Evolutionary conservation across 2,113 vertebrate species (phyloP).

Genomic region (Tichodroma muraria): DNA sequence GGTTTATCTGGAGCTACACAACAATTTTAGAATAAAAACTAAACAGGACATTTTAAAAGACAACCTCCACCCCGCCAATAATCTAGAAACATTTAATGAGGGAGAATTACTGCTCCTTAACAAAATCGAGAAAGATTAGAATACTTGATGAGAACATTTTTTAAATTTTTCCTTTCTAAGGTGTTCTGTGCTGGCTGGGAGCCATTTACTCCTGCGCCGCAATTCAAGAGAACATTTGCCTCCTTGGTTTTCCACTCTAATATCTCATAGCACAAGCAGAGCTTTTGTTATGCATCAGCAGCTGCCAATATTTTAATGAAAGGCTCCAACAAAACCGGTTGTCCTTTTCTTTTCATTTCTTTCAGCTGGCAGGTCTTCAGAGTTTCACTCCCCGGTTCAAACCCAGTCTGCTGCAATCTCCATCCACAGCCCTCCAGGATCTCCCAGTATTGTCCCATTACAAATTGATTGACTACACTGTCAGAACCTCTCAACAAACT

Average conservation of each 20-base stretch:
- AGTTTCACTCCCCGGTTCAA: constrained; percentile 8
- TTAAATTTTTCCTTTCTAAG: not conserved
- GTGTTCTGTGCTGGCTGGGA: constrained; percentile 18
- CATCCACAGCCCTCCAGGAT: not conserved
- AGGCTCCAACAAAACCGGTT: constrained; percentile 21
- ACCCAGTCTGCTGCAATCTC: not conserved
- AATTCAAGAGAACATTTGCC: constrained; percentile 43
- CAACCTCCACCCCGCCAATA: not conserved
- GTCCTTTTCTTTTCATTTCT: constrained; percentile 42
- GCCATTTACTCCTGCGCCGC: constrained; percentile 26
- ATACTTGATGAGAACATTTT: not conserved
- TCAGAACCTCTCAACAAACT: not conserved
- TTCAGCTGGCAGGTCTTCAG: constrained; percentile 26
- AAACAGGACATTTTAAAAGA: not conserved
- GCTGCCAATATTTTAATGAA: constrained; percentile 62
- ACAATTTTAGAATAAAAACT: not conserved
- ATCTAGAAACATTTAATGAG: not conserved
- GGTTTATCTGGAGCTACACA: not conserved
- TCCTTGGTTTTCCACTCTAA: constrained; percentile 34
- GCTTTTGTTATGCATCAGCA: constrained; percentile 60
- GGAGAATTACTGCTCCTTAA: not conserved
- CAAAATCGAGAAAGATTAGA: not conserved
- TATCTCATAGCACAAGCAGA: constrained; percentile 44
- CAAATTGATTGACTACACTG: not conserved
- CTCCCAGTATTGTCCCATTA: not conserved